Base-by-base conservation (phyloP, 2,113 vertebrate species). In the Egretta garzetta region DNA sequence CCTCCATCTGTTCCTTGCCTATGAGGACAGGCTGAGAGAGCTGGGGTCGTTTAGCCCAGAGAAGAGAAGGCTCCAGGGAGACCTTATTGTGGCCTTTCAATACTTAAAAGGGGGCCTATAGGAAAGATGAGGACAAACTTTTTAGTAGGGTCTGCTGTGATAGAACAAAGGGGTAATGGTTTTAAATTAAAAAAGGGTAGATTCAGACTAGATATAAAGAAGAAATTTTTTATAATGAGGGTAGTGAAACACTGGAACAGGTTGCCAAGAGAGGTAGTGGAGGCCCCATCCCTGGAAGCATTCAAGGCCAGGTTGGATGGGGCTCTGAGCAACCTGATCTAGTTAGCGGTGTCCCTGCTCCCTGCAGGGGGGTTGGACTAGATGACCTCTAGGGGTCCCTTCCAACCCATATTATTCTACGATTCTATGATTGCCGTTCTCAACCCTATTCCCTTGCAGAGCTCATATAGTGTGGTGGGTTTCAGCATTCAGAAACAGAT, bases 241-340 rank as follows among this genome's bases (percentile, higher is more conserved):
- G 16, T 55, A 2, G 4, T 62, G 47, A 75, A 80, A 26, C 21
- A 43, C 3, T 55, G 52, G 13, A 14, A 37, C 0, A 2, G 0
- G 3, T 26, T 73, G 3, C 28, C 10, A 47, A 35, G 35, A 53
- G 55, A 52, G 3, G 4, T 20, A 2, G 6, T 39, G 13, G 73
- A 17, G 52, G 33, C 2, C 3, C 37, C 43, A 45, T 7, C 4
- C 19, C 43, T 84, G 45, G 35, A 55, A 80, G 55, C 8, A 11
- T 45, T 72, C 9, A 55, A 28, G 47, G 2, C 45, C 27, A 12
- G 26, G 6, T 55, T 71, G 62, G n/a, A 26, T 0, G 0, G 39
- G 47, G 2, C 2, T 86, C n/a, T 77, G 56, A 70, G 33, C 14
- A 41, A 18, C 6, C 1, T 41, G 16, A 43, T 43, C 3, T 3